Evolutionary conservation across 2,888 invertebrate species (phyloP), one percentile per base, ranked within the genome.

Genomic region (Dryadula phaetusa): DNA sequence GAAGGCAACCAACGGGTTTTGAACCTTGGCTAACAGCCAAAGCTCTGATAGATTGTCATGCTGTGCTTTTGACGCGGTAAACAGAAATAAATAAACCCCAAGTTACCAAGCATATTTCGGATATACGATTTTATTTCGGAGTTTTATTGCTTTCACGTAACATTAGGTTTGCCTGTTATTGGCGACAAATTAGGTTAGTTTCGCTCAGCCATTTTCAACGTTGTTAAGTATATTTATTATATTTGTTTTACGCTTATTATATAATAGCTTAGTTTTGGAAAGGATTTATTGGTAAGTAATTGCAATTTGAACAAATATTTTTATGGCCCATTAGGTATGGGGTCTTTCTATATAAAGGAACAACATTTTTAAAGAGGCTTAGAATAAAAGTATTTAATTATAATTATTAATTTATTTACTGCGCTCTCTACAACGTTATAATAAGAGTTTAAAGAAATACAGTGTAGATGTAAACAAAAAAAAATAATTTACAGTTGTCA

Each of bases 1-100:
- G 60, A 44, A 44, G 28, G 25, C 18, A 42, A 60, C 25, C 12
- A 60, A 14, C 32, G 10, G 28, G 42, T 18, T 87, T 87, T 78
- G 84, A 82, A 88, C 88, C 75, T 86, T 91, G 90, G 90, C 88
- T 53, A 70, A 60, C 77, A 82, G 89, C 90, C 90, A 91, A 85
- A 75, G 72, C 44, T 81, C 80, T 86, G 86, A 88, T 85, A 85
- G 87, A 88, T 88, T 82, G 85, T 77, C 76, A 75, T 77, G 80
- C 82, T 82, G 80, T 86, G 87, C 83, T 74, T 86, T 83, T 87
- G 90, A 89, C 90, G 81, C 77, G 83, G 85, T 86, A 88, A 88
- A 89, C 87, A 88, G 87, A 88, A 88, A 87, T 85, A 87, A 87
- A 86, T 82, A 87, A 82, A 77, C 80, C n/a, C 78, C 32, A 42